Evolutionary conservation across 92 coral and sea anemone species (phyloP).

Genomic region (Zoanthus sociatus): DNA sequence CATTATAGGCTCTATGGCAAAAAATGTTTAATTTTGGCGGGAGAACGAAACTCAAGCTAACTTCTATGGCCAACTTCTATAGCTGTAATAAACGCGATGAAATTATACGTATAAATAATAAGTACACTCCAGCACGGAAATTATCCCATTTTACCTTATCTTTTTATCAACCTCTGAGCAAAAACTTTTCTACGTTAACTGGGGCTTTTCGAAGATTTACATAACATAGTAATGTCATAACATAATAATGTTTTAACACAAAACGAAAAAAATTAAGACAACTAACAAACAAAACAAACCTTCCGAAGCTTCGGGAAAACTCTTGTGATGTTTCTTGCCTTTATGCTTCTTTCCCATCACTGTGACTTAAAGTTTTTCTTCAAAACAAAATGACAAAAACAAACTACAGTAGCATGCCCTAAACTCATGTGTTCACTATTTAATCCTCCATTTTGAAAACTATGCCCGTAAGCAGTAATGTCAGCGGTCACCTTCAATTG

Average conservation of each 20-base stretch:
- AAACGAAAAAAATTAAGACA: neutral
- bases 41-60: too few relatives aligned
- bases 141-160: too few relatives aligned
- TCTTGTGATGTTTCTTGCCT: conserved; percentile 96
- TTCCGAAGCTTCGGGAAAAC: conserved; percentile 70
- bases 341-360: conserved; percentile 93
- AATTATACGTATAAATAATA: too few relatives aligned
- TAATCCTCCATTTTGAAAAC: conserved; percentile 31
- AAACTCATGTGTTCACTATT: neutral
- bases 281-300: conserved; percentile 32
- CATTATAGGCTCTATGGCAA: too few relatives aligned
- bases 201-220: too few relatives aligned
- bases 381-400: conserved; percentile 11
- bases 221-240: too few relatives aligned
- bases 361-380: neutral
- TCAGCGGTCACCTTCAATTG: neutral
- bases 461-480: neutral
- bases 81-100: too few relatives aligned
- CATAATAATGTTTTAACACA: neutral
- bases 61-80: too few relatives aligned
- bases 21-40: too few relatives aligned
- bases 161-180: too few relatives aligned
- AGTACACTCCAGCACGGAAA: too few relatives aligned
- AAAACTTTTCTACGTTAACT: too few relatives aligned
- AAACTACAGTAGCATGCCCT: neutral